These are phyloP conservation scores for Protonemura montana DNA, from an alignment of 2,888 invertebrate species.

Conservation along the genomic window DNA sequence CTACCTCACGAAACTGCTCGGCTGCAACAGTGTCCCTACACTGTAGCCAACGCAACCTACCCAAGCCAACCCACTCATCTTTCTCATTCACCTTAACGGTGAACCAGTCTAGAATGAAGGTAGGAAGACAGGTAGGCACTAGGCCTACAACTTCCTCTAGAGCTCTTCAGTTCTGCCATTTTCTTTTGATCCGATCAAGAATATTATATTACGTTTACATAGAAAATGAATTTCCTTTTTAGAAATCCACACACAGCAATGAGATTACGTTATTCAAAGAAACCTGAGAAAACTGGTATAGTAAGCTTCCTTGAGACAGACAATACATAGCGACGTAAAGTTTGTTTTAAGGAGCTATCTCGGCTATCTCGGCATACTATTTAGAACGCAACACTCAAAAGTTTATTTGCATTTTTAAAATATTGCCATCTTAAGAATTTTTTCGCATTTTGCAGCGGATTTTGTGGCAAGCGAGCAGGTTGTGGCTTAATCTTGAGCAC, in stretches of 20 bases:
- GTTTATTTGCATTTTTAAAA: neutral
- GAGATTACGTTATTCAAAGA: constrained; percentile 36
- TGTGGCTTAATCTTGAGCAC: neutral
- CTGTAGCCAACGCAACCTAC: too few relatives aligned
- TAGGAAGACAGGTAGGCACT: neutral
- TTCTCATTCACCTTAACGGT: neutral
- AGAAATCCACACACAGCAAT: constrained; percentile 27
- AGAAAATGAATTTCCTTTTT: constrained; percentile 37
- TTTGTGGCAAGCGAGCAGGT: neutral
- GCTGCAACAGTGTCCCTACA: neutral
- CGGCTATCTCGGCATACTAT: neutral
- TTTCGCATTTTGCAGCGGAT: neutral
- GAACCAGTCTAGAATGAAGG: neutral
- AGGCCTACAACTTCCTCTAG: neutral
- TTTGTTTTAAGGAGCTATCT: neutral
- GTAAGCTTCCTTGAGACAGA: constrained; percentile 15
- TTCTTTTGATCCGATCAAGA: constrained; percentile 36
- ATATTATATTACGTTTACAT: constrained; percentile 39
- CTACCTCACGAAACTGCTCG: neutral
- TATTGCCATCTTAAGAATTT: neutral
- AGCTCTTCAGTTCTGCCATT: constrained; percentile 21
- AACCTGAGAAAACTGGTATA: constrained; percentile 17
- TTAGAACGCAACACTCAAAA: neutral
- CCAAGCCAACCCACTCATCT: neutral
- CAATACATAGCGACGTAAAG: neutral